Percentiles rank a stretch among this genome's conserved stretches.
Conservation (phyloP, 1,140 invertebrate genomes). For the Heliothis subflexa region DNA sequence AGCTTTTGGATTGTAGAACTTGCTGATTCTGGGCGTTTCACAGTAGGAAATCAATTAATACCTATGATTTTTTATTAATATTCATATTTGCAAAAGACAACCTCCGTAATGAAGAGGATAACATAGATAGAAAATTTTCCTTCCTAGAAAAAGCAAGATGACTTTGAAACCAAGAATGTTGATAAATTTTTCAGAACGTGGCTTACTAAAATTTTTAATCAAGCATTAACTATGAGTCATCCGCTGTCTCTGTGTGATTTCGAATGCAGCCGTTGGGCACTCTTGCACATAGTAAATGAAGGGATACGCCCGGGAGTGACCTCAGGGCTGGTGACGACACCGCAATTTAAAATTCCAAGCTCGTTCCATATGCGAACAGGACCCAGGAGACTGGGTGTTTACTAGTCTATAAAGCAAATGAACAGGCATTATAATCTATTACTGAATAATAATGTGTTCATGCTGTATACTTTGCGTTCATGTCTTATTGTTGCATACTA, state of each 20-base stretch:
- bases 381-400: conserved; percentile 31
- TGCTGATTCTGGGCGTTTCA: background rate
- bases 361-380: conserved; percentile 41
- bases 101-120: background rate
- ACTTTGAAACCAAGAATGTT: conserved; percentile 36
- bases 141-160: conserved; percentile 14
- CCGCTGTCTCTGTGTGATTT: conserved; percentile 47
- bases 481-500: background rate
- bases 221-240: conserved; percentile 64
- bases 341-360: conserved; percentile 61
- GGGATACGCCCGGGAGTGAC: conserved; percentile 63
- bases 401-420: conserved; percentile 38
- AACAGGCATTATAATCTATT: conserved; percentile 21
- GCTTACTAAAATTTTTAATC: conserved; percentile 64
- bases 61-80: too few relatives aligned
- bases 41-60: background rate
- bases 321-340: conserved; percentile 58
- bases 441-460: background rate
- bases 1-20: conserved; percentile 15
- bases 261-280: conserved; percentile 51
- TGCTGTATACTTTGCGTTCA: background rate
- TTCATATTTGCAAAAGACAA: too few relatives aligned
- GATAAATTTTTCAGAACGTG: conserved; percentile 33
- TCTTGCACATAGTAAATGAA: conserved; percentile 47
- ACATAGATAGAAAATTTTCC: background rate